Base-by-base conservation (phyloP, 2,797 vertebrate genomes). In the Bovichtus variegatus region DNA sequence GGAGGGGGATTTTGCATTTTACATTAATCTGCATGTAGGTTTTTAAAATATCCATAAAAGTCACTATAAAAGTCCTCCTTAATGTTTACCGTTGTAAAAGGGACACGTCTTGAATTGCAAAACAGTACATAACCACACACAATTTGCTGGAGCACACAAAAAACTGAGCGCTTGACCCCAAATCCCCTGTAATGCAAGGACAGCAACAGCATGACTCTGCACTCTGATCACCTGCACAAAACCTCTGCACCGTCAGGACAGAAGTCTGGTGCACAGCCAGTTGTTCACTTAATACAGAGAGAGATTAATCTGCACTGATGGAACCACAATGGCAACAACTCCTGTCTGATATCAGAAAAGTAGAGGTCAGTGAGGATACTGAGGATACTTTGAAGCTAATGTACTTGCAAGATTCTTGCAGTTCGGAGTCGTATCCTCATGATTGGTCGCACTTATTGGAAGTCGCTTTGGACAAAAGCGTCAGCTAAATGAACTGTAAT, bases 301-400 rank as follows among this genome's bases (percentile, higher is more conserved):
- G 40, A 40, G 73, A 82, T 83, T 89, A 78, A 85, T 90, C 70
- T 84, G 83, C 60, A 61, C 50, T 65, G 76, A 84, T 82, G 70
- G 80, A 67, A 44, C 25, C 63, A 63, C 78, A 76, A 49, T 51
- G 80, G 73, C 71, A 73, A 71, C 53, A 25, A 63, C 46, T 49
- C 74, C 74, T 27, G 36, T 76, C 75, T 65, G 62, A 63, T 12
- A 41, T 80, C 74, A 77, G 81, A 66, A 68, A n/a, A 44, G 61
- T 11, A 2, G 57, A 74, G 80, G 68, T 85, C 78, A 76, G 40
- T 0, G 36, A 82, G 80, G 74, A 87, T 21, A n/a, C n/a, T n/a
- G n/a, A n/a, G n/a, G n/a, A n/a, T n/a, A n/a, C n/a, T n/a, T n/a
- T n/a, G n/a, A n/a, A n/a, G n/a, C n/a, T n/a, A n/a, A n/a, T n/a